Evolutionary conservation across 2,888 invertebrate genomes (phyloP), one percentile per base, ranked within the genome.

Genomic region (Drosophila nr. medialis): DNA sequence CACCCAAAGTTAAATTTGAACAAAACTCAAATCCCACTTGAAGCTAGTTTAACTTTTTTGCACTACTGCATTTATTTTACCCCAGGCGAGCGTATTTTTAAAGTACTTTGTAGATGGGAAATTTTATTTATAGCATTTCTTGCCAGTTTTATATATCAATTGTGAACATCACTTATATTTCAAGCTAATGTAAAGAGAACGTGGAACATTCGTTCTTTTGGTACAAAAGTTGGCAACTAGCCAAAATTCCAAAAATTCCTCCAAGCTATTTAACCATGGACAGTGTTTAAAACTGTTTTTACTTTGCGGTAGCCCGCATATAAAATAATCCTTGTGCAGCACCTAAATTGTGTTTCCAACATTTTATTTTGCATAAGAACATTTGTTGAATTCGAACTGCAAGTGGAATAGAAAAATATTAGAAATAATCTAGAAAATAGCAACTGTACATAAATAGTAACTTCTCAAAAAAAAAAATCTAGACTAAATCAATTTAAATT

Each of bases 21-120:
- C 34, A 55, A 66, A 66, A 34, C 24, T 56, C 55, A 42, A 67
- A 56, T 67, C 24, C 40, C 55, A 67, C 34, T 66, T 67, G 49
- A 34, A 55, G 30, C 29, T 10, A 38, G 40, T 50, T 66, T 49
- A 38, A 40, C 49, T 50, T 49, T 65, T 67, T 50, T 34, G 27
- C 24, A 13, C 18, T 29, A 36, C 6, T 65, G 53, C 32, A 66
- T 54, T 54, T 36, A 32, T 27, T 13, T 27, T 27, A 36, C n/a
- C 38, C 48, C 27, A 32, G 2, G 21, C 32, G 13, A n/a, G 18
- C 4, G 36, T 11, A 36, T 13, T 27, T 36, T 3, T 18, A 18
- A 11, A 24, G 24, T 18, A n/a, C 21, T 45, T 45, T 45, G 24
- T 24, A 13, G 6, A n/a, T 50, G 29, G 15, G 8, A 45, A 24